These are phyloP conservation scores for Hydractinia symbiolongicarpus DNA, from an alignment of 30 jellyfish, hydroid and myxozoan genomes.

Conservation along the genomic window DNA sequence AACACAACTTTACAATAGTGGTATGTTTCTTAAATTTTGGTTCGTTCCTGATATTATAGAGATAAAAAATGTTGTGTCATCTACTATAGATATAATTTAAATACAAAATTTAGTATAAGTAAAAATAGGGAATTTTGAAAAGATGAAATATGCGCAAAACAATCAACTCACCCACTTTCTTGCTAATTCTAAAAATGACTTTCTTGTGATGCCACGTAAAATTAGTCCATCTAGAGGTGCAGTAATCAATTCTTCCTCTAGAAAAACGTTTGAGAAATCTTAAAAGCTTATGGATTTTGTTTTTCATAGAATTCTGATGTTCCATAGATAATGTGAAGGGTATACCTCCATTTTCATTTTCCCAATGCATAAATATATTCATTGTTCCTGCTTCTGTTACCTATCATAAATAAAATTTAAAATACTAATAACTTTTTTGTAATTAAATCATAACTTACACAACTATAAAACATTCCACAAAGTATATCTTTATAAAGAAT, in stretches of 20 bases:
- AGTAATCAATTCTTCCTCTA: constrained; percentile 72
- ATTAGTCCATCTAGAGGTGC: constrained; percentile 87
- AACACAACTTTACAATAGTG: too few species aligned
- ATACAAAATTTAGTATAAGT: too few species aligned
- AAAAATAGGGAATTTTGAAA: too few species aligned
- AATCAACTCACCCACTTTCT: constrained; percentile 61
- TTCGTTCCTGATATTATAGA: too few species aligned
- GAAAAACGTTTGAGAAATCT: not conserved
- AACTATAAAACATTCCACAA: not conserved
- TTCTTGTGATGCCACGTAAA: constrained; percentile 81
- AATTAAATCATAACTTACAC: not conserved
- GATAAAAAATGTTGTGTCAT: too few species aligned
- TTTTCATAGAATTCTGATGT: not conserved
- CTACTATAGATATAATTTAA: too few species aligned
- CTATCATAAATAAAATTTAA: constrained; percentile 13
- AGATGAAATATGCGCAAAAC: too few species aligned
- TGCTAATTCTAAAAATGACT: constrained; percentile 76
- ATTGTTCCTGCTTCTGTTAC: constrained; percentile 96
- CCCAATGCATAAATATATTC: constrained; percentile 85
- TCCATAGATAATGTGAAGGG: not conserved
- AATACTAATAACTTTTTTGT: not conserved
- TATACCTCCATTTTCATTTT: constrained; percentile 74
- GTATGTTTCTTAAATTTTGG: too few species aligned
- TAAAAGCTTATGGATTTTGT: not conserved
- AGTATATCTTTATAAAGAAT: not conserved